Percentiles rank a stretch among this genome's conserved stretches.
phyloP scores from a whole-genome alignment of 2,797 vertebrate species.

The Sebastes paucispinis region DNA sequence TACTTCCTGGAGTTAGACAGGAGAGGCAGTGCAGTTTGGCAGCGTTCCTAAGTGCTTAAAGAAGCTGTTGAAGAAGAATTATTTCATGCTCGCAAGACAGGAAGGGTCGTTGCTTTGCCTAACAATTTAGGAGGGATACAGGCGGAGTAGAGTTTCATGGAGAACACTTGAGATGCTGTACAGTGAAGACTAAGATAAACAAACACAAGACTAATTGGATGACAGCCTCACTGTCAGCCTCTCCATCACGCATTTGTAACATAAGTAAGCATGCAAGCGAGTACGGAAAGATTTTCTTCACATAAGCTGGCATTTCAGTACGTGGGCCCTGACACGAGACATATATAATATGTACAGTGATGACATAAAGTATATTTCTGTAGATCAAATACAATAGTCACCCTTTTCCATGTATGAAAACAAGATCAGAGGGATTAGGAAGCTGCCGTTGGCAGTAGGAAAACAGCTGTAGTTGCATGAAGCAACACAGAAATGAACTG shows the following conservation, averaged over 20 bases:
- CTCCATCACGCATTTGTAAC: conserved; percentile 17
- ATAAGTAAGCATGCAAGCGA: conserved; percentile 11
- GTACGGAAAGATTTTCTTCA: not conserved
- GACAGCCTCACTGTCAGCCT: conserved; percentile 14
- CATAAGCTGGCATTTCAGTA: not conserved
- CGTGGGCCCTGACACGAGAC: not conserved
- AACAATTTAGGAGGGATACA: conserved; percentile 30
- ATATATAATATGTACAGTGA: not conserved
- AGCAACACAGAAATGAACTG: conserved; percentile 8
- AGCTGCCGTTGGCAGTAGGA: conserved; percentile 26
- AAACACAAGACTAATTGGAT: conserved; percentile 43
- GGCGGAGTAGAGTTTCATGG: conserved; percentile 32
- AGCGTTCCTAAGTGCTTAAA: conserved; percentile 29
- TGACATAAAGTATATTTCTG: not conserved
- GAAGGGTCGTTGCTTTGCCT: conserved; percentile 25
- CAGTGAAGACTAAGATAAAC: conserved; percentile 36
- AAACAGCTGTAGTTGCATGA: conserved; percentile 15
- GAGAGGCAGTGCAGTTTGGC: conserved; percentile 43
- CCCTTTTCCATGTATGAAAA: not conserved
- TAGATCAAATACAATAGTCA: not conserved
- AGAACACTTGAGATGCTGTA: conserved; percentile 19
- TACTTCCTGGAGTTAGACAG: conserved; percentile 48
- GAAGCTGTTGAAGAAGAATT: conserved; percentile 44
- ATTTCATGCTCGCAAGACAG: conserved; percentile 40
- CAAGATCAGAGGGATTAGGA: conserved; percentile 11